Evolutionary conservation across 2,113 vertebrate genomes (phyloP), one percentile per base, ranked within the genome.

Genomic region (Rhea pennata): DNA sequence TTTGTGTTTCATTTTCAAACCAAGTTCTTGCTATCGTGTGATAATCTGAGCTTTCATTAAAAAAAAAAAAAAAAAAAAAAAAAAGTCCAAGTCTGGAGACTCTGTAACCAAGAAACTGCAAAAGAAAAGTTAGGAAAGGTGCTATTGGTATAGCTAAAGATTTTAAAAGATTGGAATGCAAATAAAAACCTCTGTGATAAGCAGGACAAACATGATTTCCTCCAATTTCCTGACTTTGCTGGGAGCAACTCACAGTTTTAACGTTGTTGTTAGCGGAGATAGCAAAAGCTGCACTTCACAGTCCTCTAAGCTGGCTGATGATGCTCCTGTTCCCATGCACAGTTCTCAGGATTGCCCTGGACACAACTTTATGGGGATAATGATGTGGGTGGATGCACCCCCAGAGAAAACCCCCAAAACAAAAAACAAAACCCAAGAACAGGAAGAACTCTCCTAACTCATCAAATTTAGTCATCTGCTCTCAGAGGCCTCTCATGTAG

Each of bases 381-480:
- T 70, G 54, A 42, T 73, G 67, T 93, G 54, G 67, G 82, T 88
- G 87, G 82, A 73, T 56, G 48, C 33, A 79, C 24, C 1, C 46
- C 36, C 36, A 36, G 33, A 86, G 86, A 79, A 83, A 78, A 5
- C 3, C 9, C 9, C 42, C 9, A 44, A 44, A 36, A 36, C 36
- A 16, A 58, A 58, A 58, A 58, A 58, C 17, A 11, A n/a, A 81
- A 87, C 66, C 33, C 72, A 59, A 83, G 65, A 46, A 36, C 67
- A 74, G 64, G 76, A 96, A 90, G 69, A 94, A 74, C 24, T 78
- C 50, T 89, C 67, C 54, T 91, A 83, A 70, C 67, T 95, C 81
- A 79, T 83, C 72, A 89, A 4, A 66, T 83, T 78, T 74, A 66
- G 50, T 78, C 29, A 74, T 86, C 19, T 91, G 39, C 88, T 95